Evolutionary conservation across 2,888 invertebrate species (phyloP).

Genomic region (Thelaira solivaga): DNA sequence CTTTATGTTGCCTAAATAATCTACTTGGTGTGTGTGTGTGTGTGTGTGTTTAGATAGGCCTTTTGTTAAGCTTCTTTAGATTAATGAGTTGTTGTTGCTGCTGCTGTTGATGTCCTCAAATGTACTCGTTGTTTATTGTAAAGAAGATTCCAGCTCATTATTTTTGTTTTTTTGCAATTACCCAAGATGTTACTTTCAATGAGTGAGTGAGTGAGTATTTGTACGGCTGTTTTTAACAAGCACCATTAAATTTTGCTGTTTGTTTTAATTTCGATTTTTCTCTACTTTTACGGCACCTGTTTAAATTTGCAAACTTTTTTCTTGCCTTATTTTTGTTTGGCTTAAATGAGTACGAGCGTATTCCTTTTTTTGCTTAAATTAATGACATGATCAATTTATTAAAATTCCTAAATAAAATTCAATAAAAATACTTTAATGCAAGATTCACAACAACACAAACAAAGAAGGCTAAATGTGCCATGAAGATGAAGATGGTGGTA

Average conservation of each 20-base stretch:
- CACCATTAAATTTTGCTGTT: conserved; percentile 2
- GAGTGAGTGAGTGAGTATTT: too few relatives aligned
- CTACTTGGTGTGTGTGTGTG: too few relatives aligned
- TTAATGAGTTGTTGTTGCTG: too few relatives aligned
- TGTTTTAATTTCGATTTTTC: background rate
- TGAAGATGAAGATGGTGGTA: background rate
- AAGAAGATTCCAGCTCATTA: too few relatives aligned
- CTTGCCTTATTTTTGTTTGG: background rate
- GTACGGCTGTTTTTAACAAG: background rate
- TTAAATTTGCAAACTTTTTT: conserved; percentile 21
- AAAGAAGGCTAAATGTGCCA: background rate
- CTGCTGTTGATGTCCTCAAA: too few relatives aligned
- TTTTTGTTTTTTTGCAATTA: background rate
- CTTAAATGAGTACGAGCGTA: background rate
- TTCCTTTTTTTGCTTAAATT: conserved; percentile 38
- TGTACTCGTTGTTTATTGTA: background rate
- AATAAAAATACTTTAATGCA: conserved; percentile 48
- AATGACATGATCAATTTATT: conserved; percentile 60
- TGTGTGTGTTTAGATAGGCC: too few relatives aligned
- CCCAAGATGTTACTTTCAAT: background rate
- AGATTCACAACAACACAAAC: background rate
- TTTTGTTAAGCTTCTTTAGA: too few relatives aligned
- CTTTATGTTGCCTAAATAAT: too few relatives aligned
- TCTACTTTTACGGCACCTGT: conserved; percentile 42
- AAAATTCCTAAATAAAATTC: conserved; percentile 59